Conservation (phyloP, 1,140 invertebrate genomes). For the Lepidostoma basale region DNA sequence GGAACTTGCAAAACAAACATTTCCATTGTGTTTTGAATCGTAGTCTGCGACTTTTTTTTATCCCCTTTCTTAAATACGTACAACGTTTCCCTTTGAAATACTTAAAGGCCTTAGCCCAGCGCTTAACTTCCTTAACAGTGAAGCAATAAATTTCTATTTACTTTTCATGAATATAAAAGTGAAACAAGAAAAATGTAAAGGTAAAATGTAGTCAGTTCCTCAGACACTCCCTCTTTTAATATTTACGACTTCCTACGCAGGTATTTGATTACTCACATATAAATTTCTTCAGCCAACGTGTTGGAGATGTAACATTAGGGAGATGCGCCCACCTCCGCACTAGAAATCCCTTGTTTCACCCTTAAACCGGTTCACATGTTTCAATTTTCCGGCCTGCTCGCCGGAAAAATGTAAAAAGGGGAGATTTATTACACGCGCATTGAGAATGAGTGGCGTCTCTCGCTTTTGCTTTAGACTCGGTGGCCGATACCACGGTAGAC, state of each 20-base stretch:
- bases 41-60: background rate
- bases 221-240: constrained; percentile 7
- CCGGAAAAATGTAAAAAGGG: background rate
- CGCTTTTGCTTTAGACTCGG: background rate
- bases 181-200: constrained; percentile 6
- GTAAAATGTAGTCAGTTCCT: background rate
- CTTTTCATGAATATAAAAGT: constrained; percentile 22
- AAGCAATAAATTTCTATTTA: constrained; percentile 21
- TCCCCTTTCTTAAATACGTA: background rate
- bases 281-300: background rate
- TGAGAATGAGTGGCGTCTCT: no score
- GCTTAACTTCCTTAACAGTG: constrained; percentile 7
- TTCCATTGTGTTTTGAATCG: background rate
- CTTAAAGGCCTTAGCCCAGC: background rate
- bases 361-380: background rate
- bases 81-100: background rate
- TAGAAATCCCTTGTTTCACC: background rate
- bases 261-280: constrained; percentile 23
- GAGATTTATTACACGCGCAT: background rate
- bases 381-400: constrained; percentile 6
- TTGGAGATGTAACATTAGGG: constrained; percentile 4
- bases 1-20: background rate
- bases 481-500: background rate
- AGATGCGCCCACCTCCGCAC: background rate
- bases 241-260: constrained; percentile 20